These are phyloP conservation scores for Proctacanthus coquilletti DNA, from an alignment of 1,140 invertebrate genomes.

Conservation along the genomic window DNA sequence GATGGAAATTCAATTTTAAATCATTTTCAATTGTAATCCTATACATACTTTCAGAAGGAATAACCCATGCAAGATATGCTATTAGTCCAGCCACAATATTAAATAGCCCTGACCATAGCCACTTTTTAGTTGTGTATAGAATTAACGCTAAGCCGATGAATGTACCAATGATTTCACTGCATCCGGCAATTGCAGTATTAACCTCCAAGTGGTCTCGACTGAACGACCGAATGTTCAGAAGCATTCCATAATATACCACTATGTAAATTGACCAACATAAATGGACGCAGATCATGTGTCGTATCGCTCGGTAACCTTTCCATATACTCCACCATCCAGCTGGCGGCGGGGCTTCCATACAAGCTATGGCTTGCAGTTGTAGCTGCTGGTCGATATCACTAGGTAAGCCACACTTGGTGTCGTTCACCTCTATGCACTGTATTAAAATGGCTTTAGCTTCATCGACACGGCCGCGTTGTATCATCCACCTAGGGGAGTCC, in stretches of 20 bases:
- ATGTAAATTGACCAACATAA: slow-evolving; percentile 29
- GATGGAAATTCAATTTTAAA: slow-evolving; percentile 4
- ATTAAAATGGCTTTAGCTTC: slow-evolving; percentile 55
- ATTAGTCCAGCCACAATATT: slow-evolving; percentile 24
- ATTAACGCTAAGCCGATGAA: slow-evolving; percentile 28
- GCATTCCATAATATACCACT: slow-evolving; percentile 30
- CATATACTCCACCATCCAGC: slow-evolving; percentile 27
- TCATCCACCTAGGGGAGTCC: slow-evolving; percentile 73
- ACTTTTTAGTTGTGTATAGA: slow-evolving; percentile 22
- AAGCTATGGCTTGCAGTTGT: slow-evolving; percentile 25
- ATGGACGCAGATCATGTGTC: slow-evolving; percentile 24
- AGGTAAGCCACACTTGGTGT: slow-evolving; percentile 22
- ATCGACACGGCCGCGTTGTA: slow-evolving; percentile 52
- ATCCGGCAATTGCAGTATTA: slow-evolving; percentile 27
- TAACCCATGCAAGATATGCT: slow-evolving; percentile 24
- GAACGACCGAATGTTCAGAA: slow-evolving; percentile 31
- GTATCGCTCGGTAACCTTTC: slow-evolving; percentile 20
- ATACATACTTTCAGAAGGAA: slow-evolving; percentile 16
- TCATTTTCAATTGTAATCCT: neutral
- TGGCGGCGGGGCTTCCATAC: slow-evolving; percentile 23
- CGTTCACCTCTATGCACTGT: slow-evolving; percentile 46
- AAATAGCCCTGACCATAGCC: slow-evolving; percentile 25
- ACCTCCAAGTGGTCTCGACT: slow-evolving; percentile 27
- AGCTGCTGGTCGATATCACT: slow-evolving; percentile 27
- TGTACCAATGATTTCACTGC: slow-evolving; percentile 28